Conservation (phyloP, 2,888 invertebrate genomes). For the Erebia epiphron region DNA sequence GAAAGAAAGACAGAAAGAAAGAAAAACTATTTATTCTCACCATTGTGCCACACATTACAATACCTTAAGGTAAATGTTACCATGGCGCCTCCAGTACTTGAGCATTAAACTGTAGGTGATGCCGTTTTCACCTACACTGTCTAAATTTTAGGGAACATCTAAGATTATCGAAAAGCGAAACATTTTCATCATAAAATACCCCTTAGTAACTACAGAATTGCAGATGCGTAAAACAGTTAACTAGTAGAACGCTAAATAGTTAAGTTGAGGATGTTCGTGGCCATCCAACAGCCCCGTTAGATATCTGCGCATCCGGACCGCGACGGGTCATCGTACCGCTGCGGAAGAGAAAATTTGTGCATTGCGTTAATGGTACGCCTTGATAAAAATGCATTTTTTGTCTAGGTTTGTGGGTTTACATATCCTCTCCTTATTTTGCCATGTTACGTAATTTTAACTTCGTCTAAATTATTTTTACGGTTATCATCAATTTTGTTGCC, state of each 20-base stretch:
- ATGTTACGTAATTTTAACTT: background rate
- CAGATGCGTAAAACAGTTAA: background rate
- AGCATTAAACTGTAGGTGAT: no score
- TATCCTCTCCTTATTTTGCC: background rate
- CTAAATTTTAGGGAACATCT: no score
- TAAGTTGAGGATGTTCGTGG: slow-evolving; percentile 38
- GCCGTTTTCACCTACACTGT: no score
- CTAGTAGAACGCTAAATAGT: slow-evolving; percentile 29
- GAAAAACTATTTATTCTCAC: no score
- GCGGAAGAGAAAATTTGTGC: slow-evolving; percentile 49
- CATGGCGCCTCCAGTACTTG: no score
- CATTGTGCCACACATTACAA: no score
- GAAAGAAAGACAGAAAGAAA: no score
- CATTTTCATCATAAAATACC: no score
- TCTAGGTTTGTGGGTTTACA: slow-evolving; percentile 17
- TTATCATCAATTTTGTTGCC: background rate
- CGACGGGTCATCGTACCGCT: slow-evolving; percentile 43
- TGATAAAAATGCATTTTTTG: slow-evolving; percentile 15
- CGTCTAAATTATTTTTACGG: background rate
- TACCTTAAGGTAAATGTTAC: no score
- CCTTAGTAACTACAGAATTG: no score
- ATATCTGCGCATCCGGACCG: slow-evolving; percentile 45
- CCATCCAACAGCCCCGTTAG: slow-evolving; percentile 43
- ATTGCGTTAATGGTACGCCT: slow-evolving; percentile 19
- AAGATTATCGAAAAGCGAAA: no score